These are phyloP conservation scores for Hydroisotoma schaefferi DNA, from an alignment of 2,888 invertebrate species.

Conservation along the genomic window DNA sequence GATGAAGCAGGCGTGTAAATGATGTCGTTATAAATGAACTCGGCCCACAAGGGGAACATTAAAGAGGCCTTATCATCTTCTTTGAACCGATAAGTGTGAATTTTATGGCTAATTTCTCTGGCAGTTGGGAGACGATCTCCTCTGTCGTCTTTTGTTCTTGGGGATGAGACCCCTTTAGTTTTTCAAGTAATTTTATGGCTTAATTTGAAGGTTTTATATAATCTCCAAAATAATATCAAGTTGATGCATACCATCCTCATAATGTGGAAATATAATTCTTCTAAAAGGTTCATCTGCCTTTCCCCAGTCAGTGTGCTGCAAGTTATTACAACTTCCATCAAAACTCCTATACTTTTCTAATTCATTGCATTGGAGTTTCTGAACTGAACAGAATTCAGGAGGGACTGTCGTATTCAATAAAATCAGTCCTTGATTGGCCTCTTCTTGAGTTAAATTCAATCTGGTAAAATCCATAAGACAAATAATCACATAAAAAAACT, in stretches of 20 bases:
- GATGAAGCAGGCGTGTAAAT: constrained; percentile 69
- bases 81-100: constrained; percentile 69
- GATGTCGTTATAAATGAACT: constrained; percentile 83
- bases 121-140: constrained; percentile 64
- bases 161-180: constrained; percentile 36
- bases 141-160: neutral
- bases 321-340: constrained; percentile 75
- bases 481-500: no score
- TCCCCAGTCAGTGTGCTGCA: constrained; percentile 65
- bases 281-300: constrained; percentile 70
- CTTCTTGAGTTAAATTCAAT: constrained; percentile 18
- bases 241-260: constrained; percentile 63
- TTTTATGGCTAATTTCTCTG: constrained; percentile 67
- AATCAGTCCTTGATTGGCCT: constrained; percentile 8
- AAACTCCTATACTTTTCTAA: constrained; percentile 59
- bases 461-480: no score
- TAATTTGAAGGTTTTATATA: no score
- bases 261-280: constrained; percentile 68
- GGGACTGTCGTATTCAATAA: constrained; percentile 6
- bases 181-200: no score
- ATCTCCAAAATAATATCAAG: constrained; percentile 50
- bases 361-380: constrained; percentile 27
- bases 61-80: constrained; percentile 72
- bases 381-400: neutral
- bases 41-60: constrained; percentile 83